A percentile compares a stretch with the other conserved stretches of the same genome.
Evolutionary conservation across 2,888 invertebrate genomes (phyloP).

Genomic region (Arge pagana): DNA sequence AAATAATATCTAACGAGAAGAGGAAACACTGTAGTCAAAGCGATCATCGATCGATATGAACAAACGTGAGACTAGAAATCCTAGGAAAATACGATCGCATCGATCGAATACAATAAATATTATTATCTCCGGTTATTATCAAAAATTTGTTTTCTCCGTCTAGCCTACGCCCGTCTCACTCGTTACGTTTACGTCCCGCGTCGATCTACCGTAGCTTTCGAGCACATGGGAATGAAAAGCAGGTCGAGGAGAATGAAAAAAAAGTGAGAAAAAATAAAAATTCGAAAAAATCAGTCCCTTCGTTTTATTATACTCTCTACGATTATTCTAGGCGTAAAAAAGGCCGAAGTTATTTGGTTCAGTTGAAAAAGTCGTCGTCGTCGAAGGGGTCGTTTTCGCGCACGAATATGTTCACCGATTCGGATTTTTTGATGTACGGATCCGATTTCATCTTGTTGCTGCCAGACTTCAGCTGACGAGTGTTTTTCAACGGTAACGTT

Average conservation of each 20-base stretch:
- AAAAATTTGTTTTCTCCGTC: not conserved
- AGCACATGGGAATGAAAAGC: too few species aligned
- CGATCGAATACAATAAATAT: too few species aligned
- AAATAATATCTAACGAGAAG: slow-evolving; percentile 36
- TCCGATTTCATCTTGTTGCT: slow-evolving; percentile 59
- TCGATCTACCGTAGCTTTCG: too few species aligned
- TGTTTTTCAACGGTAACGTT: slow-evolving; percentile 41
- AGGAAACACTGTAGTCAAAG: slow-evolving; percentile 7
- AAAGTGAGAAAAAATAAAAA: not conserved
- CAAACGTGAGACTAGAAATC: slow-evolving; percentile 12
- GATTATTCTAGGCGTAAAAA: too few species aligned
- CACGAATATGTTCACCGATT: slow-evolving; percentile 88
- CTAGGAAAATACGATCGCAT: not conserved
- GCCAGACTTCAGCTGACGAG: slow-evolving; percentile 57
- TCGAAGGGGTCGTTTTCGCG: slow-evolving; percentile 88
- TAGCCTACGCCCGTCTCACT: not conserved
- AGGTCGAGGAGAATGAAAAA: too few species aligned
- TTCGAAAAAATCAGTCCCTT: not conserved
- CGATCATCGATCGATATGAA: slow-evolving; percentile 18
- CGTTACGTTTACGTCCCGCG: too few species aligned
- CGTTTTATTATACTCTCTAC: too few species aligned
- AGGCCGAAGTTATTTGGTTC: too few species aligned
- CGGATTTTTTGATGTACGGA: slow-evolving; percentile 80
- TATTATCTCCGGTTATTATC: slow-evolving; percentile 22
- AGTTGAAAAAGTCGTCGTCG: slow-evolving; percentile 82